Evolutionary conservation across 2,113 vertebrate species (phyloP), one percentile per base, ranked within the genome.

Genomic region (Scytalopus superciliaris): DNA sequence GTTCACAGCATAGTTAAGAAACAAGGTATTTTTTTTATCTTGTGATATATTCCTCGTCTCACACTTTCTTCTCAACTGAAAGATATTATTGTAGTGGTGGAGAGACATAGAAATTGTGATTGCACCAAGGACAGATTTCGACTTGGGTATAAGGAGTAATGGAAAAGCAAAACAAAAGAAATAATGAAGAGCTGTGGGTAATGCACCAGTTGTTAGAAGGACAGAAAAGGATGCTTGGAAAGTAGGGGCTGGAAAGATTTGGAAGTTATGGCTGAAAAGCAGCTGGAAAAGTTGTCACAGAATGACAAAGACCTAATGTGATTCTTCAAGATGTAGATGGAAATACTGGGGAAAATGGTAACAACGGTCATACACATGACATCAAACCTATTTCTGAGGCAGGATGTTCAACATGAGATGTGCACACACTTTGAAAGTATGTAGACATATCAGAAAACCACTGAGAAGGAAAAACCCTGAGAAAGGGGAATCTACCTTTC

Each of bases 341-440:
- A 81, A 74, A 63, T 56, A 37, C 18, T 44, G 33, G 52, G 56
- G 8, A 49, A 78, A 84, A 56, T 3, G 19, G 21, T 68, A 79
- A 60, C 21, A 82, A 49, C 1, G 60, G 18, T 13, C 19, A 70
- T 60, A 52, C 3, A 6, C 0, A 0, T 56, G 40, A 21, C 19
- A 79, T 60, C 24, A 53, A 55, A 67, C 47, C 30, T 63, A 0
- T 55, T 83, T 89, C 62, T 67, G 59, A 92, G 33, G 52, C n/a
- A 55, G 14, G 1, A 0, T 35, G 15, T 73, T 85, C 13, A 16
- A 10, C 0, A 0, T 55, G 45, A 45, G 30, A 52, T 50, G 27
- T 24, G 67, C 30, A 9, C 33, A 39, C 6, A 14, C 17, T 73
- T 60, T 14, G 28, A 49, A 83, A 62, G 10, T 49, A 42, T 12